These are phyloP conservation scores for Chromis chromis DNA, from an alignment of 2,797 vertebrate species.

Conservation along the genomic window DNA sequence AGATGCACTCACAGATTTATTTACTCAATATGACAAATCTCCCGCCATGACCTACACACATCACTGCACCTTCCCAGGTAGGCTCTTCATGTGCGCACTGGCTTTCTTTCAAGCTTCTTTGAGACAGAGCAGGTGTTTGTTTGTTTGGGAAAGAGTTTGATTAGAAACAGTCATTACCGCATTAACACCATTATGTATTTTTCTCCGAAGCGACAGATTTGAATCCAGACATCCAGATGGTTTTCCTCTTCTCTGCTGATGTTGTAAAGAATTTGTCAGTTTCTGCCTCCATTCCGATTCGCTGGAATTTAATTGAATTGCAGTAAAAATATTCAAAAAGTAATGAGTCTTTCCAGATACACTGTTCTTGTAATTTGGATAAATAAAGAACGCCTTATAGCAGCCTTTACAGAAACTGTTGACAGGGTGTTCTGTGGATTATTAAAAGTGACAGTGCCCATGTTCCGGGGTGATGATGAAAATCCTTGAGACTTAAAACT, in stretches of 20 bases:
- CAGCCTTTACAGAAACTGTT: too few species aligned
- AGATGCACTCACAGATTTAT: constrained; percentile 11
- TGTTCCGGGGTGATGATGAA: not conserved
- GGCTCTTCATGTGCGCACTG: not conserved
- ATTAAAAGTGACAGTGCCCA: too few species aligned
- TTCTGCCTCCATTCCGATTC: not conserved
- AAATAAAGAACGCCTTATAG: not conserved
- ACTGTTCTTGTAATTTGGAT: not conserved
- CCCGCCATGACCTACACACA: constrained; percentile 7
- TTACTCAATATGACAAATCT: constrained; percentile 21
- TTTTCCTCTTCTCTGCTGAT: not conserved
- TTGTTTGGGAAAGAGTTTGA: not conserved
- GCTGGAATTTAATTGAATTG: not conserved
- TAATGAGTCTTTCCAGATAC: not conserved
- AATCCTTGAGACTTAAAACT: not conserved
- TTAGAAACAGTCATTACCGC: not conserved
- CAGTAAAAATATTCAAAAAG: not conserved
- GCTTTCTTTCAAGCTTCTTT: constrained; percentile 8
- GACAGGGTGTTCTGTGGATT: too few species aligned
- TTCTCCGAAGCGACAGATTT: not conserved
- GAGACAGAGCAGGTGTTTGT: not conserved
- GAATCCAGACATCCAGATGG: not conserved
- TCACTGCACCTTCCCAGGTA: not conserved
- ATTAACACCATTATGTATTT: not conserved
- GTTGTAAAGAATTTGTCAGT: not conserved